Evolutionary conservation across 2,888 invertebrate species (phyloP), one percentile per base, ranked within the genome.

Genomic region (Drosophila pseudotalamancana): DNA sequence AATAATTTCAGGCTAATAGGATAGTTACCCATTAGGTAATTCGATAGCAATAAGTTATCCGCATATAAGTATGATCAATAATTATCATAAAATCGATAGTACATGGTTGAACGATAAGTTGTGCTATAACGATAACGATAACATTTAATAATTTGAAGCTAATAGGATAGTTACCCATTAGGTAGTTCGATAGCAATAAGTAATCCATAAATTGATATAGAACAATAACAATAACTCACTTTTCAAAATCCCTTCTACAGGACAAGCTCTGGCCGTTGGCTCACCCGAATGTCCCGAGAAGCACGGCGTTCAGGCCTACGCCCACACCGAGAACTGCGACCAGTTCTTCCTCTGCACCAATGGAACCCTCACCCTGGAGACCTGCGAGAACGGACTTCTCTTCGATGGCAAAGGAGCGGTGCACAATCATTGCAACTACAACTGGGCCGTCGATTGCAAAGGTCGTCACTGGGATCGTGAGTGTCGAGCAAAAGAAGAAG

Each of bases 361-460:
- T 90, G 97, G 98, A 39, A 96, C 97, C 1, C 91, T 97, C 88
- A 97, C 97, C 1, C 94, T 97, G 75, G 98, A 98, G 90, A 95
- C 95, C 23, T 98, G 98, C 88, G 97, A 97, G 90, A 98, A 98
- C 88, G 98, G 98, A 4, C 93, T 98, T 25, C 93, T 98, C 35
- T 98, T 96, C 89, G 97, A 97, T 90, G 97, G 97, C 59, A 96
- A 97, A 88, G 97, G 97, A 1, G 94, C 95, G 16, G 96, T 96
- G 0, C 95, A 97, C 92, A 95, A 97, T 91, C 97, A 97, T 92
- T 98, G 98, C 93, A 97, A 97, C 93, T 98, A 97, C 92, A 93
- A 97, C 92, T 98, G 98, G 98, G 97, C 96, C 9, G 97, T 96
- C 3, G 94, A 97, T 73, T 98, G 97, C 88, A 97, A 95, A 46